Evolutionary conservation across 2,888 invertebrate genomes (phyloP).

Genomic region (Anorthoa munda): DNA sequence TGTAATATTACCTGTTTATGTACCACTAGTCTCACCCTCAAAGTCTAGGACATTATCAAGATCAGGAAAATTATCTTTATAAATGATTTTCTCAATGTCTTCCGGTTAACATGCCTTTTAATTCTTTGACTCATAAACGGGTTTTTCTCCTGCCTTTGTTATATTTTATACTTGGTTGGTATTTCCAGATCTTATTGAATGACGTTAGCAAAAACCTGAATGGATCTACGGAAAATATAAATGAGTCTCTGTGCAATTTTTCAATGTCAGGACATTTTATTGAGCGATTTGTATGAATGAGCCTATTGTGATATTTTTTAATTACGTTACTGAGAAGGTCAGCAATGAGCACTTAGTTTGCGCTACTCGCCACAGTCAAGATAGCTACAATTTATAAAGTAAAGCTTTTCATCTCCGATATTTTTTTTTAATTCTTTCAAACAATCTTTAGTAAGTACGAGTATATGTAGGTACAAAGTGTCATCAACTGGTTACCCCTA

Average conservation of each 20-base stretch:
- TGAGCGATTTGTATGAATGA: slow-evolving; percentile 16
- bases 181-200: slow-evolving; percentile 42
- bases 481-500: too few relatives aligned
- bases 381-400: background rate
- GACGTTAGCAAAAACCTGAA: slow-evolving; percentile 27
- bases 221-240: slow-evolving; percentile 22
- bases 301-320: slow-evolving; percentile 10
- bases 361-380: background rate
- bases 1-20: slow-evolving; percentile 1
- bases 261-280: slow-evolving; percentile 26
- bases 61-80: slow-evolving; percentile 47
- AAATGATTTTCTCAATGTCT: slow-evolving; percentile 55
- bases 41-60: slow-evolving; percentile 39
- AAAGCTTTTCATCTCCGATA: background rate
- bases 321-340: slow-evolving; percentile 12
- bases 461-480: too few relatives aligned
- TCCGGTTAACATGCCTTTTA: slow-evolving; percentile 18
- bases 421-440: too few relatives aligned
- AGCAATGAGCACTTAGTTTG: background rate
- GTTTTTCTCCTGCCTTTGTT: slow-evolving; percentile 52
- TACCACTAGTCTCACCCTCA: slow-evolving; percentile 3
- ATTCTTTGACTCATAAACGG: slow-evolving; percentile 44
- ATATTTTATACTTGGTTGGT: slow-evolving; percentile 40
- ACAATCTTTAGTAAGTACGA: too few relatives aligned
- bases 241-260: background rate